Conservation (phyloP, 2,113 vertebrate genomes). For the Sylvilagus bachmani region DNA sequence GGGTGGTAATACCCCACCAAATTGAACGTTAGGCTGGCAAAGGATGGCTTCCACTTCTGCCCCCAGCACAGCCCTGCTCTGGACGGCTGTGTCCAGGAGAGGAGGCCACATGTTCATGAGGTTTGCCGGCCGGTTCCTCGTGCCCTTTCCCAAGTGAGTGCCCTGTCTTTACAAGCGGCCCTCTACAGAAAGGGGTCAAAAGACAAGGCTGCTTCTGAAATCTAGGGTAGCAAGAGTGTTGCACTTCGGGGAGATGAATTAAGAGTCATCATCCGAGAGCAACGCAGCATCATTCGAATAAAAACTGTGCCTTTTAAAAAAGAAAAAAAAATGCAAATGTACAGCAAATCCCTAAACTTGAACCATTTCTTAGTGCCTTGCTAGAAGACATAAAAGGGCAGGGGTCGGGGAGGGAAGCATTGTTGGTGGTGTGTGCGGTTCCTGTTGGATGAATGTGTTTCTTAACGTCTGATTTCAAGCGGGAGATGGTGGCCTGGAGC, state of each 20-base stretch:
- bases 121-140: background rate
- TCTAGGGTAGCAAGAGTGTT: background rate
- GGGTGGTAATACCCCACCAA: background rate
- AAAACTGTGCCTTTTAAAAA: slow-evolving; percentile 89
- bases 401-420: background rate
- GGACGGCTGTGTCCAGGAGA: background rate
- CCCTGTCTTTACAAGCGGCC: background rate
- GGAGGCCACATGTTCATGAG: background rate
- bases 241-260: background rate
- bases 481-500: slow-evolving; percentile 32
- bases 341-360: slow-evolving; percentile 93
- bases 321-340: slow-evolving; percentile 84
- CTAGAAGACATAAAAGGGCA: slow-evolving; percentile 83
- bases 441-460: slow-evolving; percentile 52
- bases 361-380: slow-evolving; percentile 97
- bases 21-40: slow-evolving; percentile 34
- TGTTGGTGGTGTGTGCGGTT: slow-evolving; percentile 60
- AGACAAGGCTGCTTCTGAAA: slow-evolving; percentile 22
- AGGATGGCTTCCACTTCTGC: background rate
- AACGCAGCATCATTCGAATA: slow-evolving; percentile 86
- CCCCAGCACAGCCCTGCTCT: background rate
- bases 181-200: background rate
- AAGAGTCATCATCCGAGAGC: slow-evolving; percentile 72
- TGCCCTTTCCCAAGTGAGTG: slow-evolving; percentile 14
- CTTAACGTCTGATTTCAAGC: slow-evolving; percentile 65